Conservation (phyloP, 2,797 vertebrate species). For the Cuniculus paca region DNA sequence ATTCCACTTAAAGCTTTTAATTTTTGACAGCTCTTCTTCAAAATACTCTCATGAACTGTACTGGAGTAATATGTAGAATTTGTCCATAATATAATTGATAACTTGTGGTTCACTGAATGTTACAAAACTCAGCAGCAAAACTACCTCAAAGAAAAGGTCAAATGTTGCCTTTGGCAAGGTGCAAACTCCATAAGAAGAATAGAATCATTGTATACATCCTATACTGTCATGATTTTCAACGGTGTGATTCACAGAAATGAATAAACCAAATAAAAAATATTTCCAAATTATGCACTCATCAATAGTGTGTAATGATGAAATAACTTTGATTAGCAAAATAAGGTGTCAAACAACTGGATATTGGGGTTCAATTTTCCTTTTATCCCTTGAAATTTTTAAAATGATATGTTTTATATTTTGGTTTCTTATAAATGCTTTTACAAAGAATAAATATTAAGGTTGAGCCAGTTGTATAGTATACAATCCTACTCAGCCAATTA, state of each 20-base stretch:
- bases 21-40: not conserved
- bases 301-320: not conserved
- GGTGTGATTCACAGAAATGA: slow-evolving; percentile 3
- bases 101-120: slow-evolving; percentile 16
- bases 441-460: slow-evolving; percentile 39
- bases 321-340: slow-evolving; percentile 37
- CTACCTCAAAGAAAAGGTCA: slow-evolving; percentile 73
- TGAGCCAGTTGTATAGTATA: not conserved
- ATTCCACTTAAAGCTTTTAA: not conserved
- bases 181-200: slow-evolving; percentile 45
- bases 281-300: not conserved
- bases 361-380: not conserved
- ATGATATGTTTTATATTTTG: not conserved
- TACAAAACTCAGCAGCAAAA: slow-evolving; percentile 65
- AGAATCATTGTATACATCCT: slow-evolving; percentile 28
- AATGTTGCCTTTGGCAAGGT: slow-evolving; percentile 64
- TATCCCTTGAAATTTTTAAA: not conserved
- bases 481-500: not conserved
- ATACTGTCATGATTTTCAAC: slow-evolving; percentile 53
- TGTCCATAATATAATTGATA: slow-evolving; percentile 60
- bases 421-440: not conserved
- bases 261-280: not conserved
- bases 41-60: slow-evolving; percentile 22
- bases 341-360: slow-evolving; percentile 33
- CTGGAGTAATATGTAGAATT: not conserved